Percentiles rank a stretch among this genome's conserved stretches.
These are phyloP conservation scores for Hydropotes inermis DNA, from an alignment of 2,113 vertebrate species.

Conservation along the genomic window DNA sequence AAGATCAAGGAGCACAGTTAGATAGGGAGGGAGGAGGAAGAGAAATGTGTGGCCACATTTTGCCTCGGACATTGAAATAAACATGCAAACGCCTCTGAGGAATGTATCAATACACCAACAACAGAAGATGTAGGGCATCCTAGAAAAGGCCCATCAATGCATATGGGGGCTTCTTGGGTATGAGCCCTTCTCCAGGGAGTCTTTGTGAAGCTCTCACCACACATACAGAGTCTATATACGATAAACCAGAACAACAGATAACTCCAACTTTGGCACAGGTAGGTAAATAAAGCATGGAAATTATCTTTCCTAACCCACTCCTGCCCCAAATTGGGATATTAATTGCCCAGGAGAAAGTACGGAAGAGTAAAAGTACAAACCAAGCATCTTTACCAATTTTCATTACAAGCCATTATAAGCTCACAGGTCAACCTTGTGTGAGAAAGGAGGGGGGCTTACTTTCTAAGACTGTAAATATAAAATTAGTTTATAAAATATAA, in stretches of 20 bases:
- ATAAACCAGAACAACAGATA: not conserved
- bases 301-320: not conserved
- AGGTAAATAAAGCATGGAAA: not conserved
- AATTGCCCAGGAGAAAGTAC: not conserved
- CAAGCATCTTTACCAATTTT: not conserved
- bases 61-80: not conserved
- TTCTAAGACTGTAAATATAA: not conserved
- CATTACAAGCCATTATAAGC: not conserved
- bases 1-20: not conserved
- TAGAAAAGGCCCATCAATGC: not conserved
- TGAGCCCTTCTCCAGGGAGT: not conserved
- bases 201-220: not conserved
- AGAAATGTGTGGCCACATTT: not conserved
- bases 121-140: not conserved
- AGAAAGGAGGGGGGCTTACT: not conserved
- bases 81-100: not conserved
- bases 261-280: not conserved
- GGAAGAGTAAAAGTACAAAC: not conserved
- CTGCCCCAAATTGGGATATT: not conserved
- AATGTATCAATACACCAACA: not conserved
- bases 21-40: not conserved
- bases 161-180: not conserved
- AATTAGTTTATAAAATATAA: not conserved
- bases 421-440: not conserved
- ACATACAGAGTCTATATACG: not conserved